Conservation (phyloP, 2,888 invertebrate species). For the Rapana venosa region DNA sequence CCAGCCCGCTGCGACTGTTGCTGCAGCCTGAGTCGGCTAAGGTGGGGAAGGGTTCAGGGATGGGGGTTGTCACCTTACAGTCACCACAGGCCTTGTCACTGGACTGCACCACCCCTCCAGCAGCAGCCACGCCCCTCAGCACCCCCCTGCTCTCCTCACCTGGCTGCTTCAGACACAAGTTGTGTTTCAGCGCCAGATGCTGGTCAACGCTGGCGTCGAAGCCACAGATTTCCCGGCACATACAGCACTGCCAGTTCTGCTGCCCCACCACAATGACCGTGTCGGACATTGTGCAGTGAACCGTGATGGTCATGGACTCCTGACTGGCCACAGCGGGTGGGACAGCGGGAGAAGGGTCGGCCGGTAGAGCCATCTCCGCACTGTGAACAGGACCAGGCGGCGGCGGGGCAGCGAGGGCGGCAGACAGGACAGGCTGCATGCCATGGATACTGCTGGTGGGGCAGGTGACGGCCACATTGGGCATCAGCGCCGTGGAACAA, state of each 20-base stretch:
- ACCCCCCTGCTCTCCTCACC: neutral
- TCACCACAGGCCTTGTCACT: neutral
- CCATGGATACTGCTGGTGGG: neutral
- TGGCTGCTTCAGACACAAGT: neutral
- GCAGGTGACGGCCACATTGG: neutral
- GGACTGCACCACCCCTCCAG: neutral
- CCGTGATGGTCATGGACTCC: slow-evolving; percentile 35
- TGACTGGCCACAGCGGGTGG: neutral
- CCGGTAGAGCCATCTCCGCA: neutral
- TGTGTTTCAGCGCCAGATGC: slow-evolving; percentile 32
- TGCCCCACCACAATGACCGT: slow-evolving; percentile 33
- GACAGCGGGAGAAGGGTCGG: neutral
- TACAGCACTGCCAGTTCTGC: slow-evolving; percentile 31
- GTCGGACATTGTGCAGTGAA: slow-evolving; percentile 39
- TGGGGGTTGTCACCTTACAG: neutral
- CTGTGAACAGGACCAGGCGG: too few relatives aligned
- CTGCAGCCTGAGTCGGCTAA: neutral
- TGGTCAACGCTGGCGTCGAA: slow-evolving; percentile 38
- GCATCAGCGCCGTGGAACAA: neutral
- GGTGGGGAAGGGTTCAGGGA: neutral
- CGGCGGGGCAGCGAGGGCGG: neutral
- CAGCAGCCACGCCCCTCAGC: neutral
- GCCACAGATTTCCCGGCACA: slow-evolving; percentile 36
- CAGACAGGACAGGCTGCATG: neutral
- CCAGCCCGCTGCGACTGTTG: slow-evolving; percentile 31